Evolutionary conservation across 2,797 vertebrate genomes (phyloP), one percentile per base, ranked within the genome.

Genomic region (Oreochromis mossambicus): DNA sequence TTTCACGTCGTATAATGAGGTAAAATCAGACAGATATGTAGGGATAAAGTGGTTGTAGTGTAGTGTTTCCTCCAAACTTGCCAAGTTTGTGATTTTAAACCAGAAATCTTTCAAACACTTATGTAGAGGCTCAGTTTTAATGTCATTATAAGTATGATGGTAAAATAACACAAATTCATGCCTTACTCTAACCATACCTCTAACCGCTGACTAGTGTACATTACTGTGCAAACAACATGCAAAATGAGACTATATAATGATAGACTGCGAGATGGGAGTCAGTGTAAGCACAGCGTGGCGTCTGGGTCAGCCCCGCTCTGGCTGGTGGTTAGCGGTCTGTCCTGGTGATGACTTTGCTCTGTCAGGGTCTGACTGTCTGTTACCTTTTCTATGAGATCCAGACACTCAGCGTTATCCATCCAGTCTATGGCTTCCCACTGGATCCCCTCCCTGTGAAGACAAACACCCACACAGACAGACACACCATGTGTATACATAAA

Each of bases 371-470:
- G 66, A 79, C 83, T 63, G 81, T 81, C 54, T 80, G 76, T 92
- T 91, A 98, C 97, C 96, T 98, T 98, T 91, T 98, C 97, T 36
- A 98, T 97, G 26, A 98, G 97, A 91, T 98, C 98, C 83, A 98
- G 94, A 90, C 97, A 98, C 86, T 98, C 98, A 21, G 98, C 98
- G 7, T 98, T 98, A 94, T 98, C 98, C 98, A 98, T 98, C 98
- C 98, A 98, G 95, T 98, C 97, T 86, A 98, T 98, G 76, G 97
- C 97, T 84, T 98, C 97, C 98, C 98, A 98, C 92, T 95, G 96
- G 88, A 98, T 97, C n/a, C 97, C 98, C 92, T 98, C 97, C 95
- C 97, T 97, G 96, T 17, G 96, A 96, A 82, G 50, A 88, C 78
- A 92, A 66, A 82, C 77, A 89, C 85, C 87, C 81, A 92, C 78